Evolutionary conservation across 2,888 invertebrate genomes (phyloP).

Genomic region (Mythimna ferrago): DNA sequence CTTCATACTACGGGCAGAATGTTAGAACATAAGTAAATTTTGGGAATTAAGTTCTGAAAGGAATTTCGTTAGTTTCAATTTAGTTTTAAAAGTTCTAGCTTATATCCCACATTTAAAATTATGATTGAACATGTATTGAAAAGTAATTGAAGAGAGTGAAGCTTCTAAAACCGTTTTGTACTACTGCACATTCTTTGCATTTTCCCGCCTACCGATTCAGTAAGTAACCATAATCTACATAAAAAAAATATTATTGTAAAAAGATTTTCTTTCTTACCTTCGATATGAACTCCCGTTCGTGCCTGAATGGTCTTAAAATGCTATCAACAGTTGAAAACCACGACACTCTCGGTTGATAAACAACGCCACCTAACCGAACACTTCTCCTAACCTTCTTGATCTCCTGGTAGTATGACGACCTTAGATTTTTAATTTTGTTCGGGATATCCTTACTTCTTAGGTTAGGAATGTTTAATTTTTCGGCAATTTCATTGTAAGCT

Average conservation of each 20-base stretch:
- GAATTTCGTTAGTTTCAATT: background rate
- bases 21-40: background rate
- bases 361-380: constrained; percentile 18
- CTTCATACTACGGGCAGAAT: background rate
- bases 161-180: background rate
- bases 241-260: background rate
- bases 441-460: constrained; percentile 53
- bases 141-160: background rate
- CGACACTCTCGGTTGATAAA: constrained; percentile 48
- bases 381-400: constrained; percentile 54
- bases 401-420: constrained; percentile 64
- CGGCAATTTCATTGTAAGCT: constrained; percentile 57
- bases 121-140: background rate
- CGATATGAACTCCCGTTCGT: constrained; percentile 24
- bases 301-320: constrained; percentile 43
- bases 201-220: background rate
- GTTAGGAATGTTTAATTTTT: constrained; percentile 57
- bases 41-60: background rate
- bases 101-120: background rate
- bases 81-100: background rate
- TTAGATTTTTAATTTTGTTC: constrained; percentile 62
- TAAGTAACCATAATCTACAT: background rate
- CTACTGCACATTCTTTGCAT: background rate
- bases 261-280: constrained; percentile 37
- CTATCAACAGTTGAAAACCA: constrained; percentile 52